Evolutionary conservation across 2,888 invertebrate species (phyloP).

Genomic region (Catocala fraxini): DNA sequence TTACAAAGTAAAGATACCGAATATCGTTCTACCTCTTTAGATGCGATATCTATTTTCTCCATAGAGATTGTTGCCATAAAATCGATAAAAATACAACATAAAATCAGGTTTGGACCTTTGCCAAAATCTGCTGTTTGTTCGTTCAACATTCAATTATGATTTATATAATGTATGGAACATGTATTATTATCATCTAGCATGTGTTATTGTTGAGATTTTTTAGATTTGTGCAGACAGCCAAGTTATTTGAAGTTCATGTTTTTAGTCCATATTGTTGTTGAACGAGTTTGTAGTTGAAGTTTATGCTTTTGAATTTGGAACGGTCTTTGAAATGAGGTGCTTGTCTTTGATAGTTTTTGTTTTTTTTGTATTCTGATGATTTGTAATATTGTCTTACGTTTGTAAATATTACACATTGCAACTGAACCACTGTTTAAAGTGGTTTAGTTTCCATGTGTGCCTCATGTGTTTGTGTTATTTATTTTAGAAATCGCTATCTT

Average conservation of each 20-base stretch:
- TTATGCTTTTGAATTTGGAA: too few relatives aligned
- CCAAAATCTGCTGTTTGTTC: slow-evolving; percentile 34
- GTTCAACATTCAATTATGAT: slow-evolving; percentile 43
- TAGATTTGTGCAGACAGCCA: neutral
- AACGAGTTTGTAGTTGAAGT: neutral
- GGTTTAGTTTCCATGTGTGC: too few relatives aligned
- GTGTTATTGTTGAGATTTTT: slow-evolving; percentile 12
- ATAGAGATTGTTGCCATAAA: slow-evolving; percentile 27
- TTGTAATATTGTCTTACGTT: too few relatives aligned
- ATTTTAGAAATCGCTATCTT: too few relatives aligned
- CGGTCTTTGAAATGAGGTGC: too few relatives aligned
- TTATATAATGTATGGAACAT: slow-evolving; percentile 21
- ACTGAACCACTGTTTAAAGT: too few relatives aligned
- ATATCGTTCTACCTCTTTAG: slow-evolving; percentile 3
- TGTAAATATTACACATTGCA: too few relatives aligned
- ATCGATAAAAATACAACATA: slow-evolving; percentile 42
- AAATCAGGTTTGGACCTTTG: slow-evolving; percentile 35
- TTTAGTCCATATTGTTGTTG: neutral
- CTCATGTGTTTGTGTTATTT: too few relatives aligned
- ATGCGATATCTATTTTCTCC: slow-evolving; percentile 9
- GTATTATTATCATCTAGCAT: slow-evolving; percentile 8
- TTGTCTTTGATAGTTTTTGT: too few relatives aligned
- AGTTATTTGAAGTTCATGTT: slow-evolving; percentile 1
- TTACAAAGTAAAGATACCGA: too few relatives aligned
- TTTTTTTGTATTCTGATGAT: too few relatives aligned